Percentiles rank a stretch among this genome's conserved stretches.
Evolutionary conservation across 2,888 invertebrate genomes (phyloP).

Genomic region (Rhyacophila evoluta): DNA sequence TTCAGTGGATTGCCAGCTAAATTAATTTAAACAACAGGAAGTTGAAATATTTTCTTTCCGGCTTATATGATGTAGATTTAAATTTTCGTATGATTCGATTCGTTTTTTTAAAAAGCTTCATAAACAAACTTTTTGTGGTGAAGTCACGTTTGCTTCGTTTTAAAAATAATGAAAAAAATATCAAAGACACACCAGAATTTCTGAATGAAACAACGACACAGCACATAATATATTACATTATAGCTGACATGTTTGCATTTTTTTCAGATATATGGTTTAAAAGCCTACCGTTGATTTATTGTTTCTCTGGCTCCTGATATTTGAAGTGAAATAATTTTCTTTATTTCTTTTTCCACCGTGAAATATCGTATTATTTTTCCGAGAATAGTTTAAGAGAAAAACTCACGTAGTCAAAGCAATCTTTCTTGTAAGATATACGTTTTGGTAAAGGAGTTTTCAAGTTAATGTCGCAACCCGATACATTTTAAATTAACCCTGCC

Average conservation of each 20-base stretch:
- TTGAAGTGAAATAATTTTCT: conserved; percentile 15
- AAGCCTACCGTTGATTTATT: not conserved
- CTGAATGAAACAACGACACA: too few species aligned
- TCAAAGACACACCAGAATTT: too few species aligned
- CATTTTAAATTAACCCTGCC: not conserved
- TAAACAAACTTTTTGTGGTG: too few species aligned
- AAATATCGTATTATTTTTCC: not conserved
- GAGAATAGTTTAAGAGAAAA: conserved; percentile 7
- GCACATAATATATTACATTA: not conserved
- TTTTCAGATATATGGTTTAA: not conserved
- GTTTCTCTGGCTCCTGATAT: not conserved
- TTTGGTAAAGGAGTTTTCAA: not conserved
- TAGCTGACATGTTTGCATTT: not conserved
- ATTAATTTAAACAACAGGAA: too few species aligned
- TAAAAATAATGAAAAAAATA: too few species aligned
- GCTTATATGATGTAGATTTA: too few species aligned
- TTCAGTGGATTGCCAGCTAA: too few species aligned
- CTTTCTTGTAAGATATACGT: conserved; percentile 14
- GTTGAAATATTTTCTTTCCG: too few species aligned
- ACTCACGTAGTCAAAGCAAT: not conserved
- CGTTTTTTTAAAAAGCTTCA: too few species aligned
- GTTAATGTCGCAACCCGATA: not conserved
- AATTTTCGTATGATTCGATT: too few species aligned
- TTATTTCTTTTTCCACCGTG: not conserved
- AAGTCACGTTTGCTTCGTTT: too few species aligned